These are phyloP conservation scores for Thoracochromis brauschi DNA, from an alignment of 2,113 vertebrate species.

Conservation along the genomic window DNA sequence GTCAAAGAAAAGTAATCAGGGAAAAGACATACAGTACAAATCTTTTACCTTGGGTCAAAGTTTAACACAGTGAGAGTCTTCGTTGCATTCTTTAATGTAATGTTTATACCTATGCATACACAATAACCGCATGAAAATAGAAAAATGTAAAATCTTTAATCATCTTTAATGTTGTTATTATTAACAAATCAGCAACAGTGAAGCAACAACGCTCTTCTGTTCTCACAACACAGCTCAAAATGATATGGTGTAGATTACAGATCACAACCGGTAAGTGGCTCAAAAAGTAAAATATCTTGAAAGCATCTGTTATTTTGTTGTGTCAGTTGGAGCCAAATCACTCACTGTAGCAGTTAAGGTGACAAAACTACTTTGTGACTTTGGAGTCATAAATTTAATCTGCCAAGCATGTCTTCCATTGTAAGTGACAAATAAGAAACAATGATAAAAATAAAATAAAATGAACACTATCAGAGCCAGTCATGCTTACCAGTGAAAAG, in stretches of 20 bases:
- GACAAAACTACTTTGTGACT: background rate
- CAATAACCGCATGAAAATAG: background rate
- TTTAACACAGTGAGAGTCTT: background rate
- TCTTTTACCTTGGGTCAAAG: background rate
- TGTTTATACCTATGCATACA: background rate
- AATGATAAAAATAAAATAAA: background rate
- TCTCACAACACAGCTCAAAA: background rate
- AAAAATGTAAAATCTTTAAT: background rate
- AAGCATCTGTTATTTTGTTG: background rate
- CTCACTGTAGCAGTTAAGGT: background rate
- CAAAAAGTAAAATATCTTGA: background rate
- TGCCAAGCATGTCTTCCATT: background rate
- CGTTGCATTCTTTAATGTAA: background rate
- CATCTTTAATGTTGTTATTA: background rate
- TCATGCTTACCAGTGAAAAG: background rate
- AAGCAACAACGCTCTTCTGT: background rate
- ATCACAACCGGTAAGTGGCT: background rate
- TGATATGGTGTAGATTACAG: background rate
- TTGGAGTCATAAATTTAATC: background rate
- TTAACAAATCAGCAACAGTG: background rate
- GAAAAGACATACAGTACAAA: background rate
- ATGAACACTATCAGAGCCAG: background rate
- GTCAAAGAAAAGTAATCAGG: background rate
- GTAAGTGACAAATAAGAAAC: background rate
- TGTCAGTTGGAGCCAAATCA: background rate